phyloP scores from a whole-genome alignment of 2,888 invertebrate genomes.

The Alloscopus bannaensis region DNA sequence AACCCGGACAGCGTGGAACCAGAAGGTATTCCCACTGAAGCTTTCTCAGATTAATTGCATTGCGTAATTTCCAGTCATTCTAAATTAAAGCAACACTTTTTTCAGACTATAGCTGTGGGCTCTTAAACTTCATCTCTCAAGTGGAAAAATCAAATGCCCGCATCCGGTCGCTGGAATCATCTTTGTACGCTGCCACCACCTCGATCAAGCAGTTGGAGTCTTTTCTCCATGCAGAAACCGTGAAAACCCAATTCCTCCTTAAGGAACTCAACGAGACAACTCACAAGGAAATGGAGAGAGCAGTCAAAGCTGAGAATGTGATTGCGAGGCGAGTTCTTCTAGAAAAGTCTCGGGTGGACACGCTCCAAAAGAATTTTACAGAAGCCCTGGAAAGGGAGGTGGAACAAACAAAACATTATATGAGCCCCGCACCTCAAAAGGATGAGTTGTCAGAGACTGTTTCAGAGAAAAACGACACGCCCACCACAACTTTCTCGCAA shows the following conservation, averaged over 20 bases:
- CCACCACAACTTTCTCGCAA: too few relatives aligned
- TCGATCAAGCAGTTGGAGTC: conserved; percentile 38
- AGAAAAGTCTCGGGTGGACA: conserved; percentile 46
- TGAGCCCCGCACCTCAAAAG: too few relatives aligned
- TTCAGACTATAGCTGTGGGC: conserved; percentile 53
- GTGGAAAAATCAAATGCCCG: conserved; percentile 40
- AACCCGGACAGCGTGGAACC: conserved; percentile 52
- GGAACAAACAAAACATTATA: conserved; percentile 36
- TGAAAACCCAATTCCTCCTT: conserved; percentile 32
- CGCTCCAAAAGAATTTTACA: conserved; percentile 44
- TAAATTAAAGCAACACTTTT: too few relatives aligned
- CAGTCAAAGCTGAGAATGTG: conserved; percentile 53
- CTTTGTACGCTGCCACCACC: conserved; percentile 31
- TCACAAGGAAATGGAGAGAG: conserved; percentile 42
- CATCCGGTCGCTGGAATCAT: conserved; percentile 40
- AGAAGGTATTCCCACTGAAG: conserved; percentile 31
- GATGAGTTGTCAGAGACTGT: too few relatives aligned
- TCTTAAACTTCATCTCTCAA: conserved; percentile 45
- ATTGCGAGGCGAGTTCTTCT: conserved; percentile 45
- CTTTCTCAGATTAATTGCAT: not conserved
- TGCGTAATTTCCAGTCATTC: not conserved
- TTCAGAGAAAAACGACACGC: too few relatives aligned
- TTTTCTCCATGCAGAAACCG: conserved; percentile 29
- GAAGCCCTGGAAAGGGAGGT: conserved; percentile 4
- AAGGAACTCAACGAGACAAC: conserved; percentile 49